Evolutionary conservation across 2,888 invertebrate genomes (phyloP).

Genomic region (Empis livida): DNA sequence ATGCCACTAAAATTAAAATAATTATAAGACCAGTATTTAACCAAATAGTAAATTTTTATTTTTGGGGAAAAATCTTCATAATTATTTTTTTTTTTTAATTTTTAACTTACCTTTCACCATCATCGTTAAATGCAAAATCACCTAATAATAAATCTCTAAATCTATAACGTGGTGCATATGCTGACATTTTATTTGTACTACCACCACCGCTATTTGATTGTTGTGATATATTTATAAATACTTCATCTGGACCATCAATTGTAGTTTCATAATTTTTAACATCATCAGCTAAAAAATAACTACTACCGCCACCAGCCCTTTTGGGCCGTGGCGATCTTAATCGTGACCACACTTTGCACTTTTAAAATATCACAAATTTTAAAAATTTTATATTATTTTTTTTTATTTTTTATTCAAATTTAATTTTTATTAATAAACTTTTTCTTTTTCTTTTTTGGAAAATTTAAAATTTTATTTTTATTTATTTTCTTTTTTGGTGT

Average conservation of each 20-base stretch:
- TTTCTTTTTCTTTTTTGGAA: too few relatives aligned
- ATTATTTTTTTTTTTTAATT: not conserved
- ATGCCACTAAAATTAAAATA: too few relatives aligned
- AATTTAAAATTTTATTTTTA: too few relatives aligned
- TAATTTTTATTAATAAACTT: too few relatives aligned
- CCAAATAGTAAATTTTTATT: too few relatives aligned
- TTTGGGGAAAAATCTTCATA: too few relatives aligned
- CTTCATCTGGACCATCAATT: not conserved
- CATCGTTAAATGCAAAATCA: constrained; percentile 63
- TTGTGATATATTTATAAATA: constrained; percentile 5
- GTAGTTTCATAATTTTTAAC: not conserved
- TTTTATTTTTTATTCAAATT: not conserved
- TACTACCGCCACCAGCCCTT: constrained; percentile 32
- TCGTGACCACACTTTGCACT: constrained; percentile 34
- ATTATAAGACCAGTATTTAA: too few relatives aligned
- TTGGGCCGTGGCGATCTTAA: constrained; percentile 36
- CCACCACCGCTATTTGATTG: constrained; percentile 6
- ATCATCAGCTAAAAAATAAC: constrained; percentile 1
- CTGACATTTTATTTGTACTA: constrained; percentile 10
- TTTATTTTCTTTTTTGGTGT: too few relatives aligned
- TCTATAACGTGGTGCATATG: constrained; percentile 51
- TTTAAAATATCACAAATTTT: constrained; percentile 14
- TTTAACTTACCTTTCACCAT: constrained; percentile 66
- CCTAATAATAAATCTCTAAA: constrained; percentile 64
- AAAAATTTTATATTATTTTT: constrained; percentile 1